These are phyloP conservation scores for Nothobranchius kuhntae DNA, from an alignment of 2,113 vertebrate species.

Conservation along the genomic window DNA sequence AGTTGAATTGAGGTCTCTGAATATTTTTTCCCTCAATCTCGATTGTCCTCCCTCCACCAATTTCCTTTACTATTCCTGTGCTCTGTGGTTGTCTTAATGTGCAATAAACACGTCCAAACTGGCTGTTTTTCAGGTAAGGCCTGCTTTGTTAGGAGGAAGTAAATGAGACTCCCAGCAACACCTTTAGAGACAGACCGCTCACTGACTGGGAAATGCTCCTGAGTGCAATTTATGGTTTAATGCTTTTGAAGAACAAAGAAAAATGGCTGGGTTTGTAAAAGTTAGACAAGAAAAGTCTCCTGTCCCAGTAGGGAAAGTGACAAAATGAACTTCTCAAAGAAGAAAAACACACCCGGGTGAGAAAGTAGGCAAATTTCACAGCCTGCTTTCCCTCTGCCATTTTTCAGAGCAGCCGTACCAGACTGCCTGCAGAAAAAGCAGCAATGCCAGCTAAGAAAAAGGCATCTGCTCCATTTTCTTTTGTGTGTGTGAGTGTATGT, in stretches of 20 bases:
- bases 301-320: too few relatives aligned
- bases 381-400: conserved; percentile 17
- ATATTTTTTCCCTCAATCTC: conserved; percentile 8
- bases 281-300: too few relatives aligned
- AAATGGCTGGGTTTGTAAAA: conserved; percentile 12
- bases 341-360: conserved; percentile 42
- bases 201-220: conserved; percentile 37
- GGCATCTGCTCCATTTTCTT: conserved; percentile 59
- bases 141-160: conserved; percentile 40
- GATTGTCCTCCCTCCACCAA: not conserved
- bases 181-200: conserved; percentile 39
- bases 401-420: conserved; percentile 41
- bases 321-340: conserved; percentile 23
- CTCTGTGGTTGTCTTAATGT: conserved; percentile 39
- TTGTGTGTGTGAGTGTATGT: not conserved
- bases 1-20: conserved; percentile 32
- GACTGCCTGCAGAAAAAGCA: conserved; percentile 32
- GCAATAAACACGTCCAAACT: conserved; percentile 57
- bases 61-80: conserved; percentile 17
- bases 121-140: conserved; percentile 44
- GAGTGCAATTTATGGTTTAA: conserved; percentile 62
- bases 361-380: conserved; percentile 42
- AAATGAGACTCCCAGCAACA: conserved; percentile 44
- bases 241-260: conserved; percentile 6
- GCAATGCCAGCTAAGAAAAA: conserved; percentile 52